phyloP scores from a whole-genome alignment of 2,888 invertebrate genomes.

The Anagyrus pseudococci region DNA sequence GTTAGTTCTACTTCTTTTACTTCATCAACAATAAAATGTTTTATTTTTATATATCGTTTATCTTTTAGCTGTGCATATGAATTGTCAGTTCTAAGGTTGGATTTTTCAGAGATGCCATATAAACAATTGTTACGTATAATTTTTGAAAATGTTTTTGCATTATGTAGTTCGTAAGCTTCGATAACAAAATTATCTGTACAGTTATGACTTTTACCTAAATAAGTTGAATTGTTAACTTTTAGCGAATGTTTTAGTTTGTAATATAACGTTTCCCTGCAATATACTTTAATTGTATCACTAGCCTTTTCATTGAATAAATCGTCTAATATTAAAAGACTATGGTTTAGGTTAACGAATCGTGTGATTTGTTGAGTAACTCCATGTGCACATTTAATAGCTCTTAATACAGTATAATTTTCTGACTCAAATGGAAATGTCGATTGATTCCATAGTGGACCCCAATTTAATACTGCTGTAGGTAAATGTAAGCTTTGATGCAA shows the following conservation, averaged over 20 bases:
- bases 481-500: background rate
- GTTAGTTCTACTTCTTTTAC: background rate
- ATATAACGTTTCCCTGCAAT: background rate
- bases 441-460: background rate
- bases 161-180: background rate
- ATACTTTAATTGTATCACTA: background rate
- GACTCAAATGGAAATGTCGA: slow-evolving; percentile 6
- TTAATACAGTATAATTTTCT: background rate
- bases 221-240: background rate
- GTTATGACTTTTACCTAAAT: background rate
- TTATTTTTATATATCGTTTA: background rate
- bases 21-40: background rate
- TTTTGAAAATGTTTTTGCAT: background rate
- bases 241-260: background rate
- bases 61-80: background rate
- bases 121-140: background rate
- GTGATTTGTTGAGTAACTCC: background rate
- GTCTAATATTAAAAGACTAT: background rate
- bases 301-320: background rate
- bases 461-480: background rate
- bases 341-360: background rate
- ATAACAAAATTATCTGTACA: background rate
- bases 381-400: background rate
- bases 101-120: too few species aligned
- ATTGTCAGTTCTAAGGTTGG: background rate